Evolutionary conservation across 2,113 vertebrate genomes (phyloP).

Genomic region (Clarias magur): DNA sequence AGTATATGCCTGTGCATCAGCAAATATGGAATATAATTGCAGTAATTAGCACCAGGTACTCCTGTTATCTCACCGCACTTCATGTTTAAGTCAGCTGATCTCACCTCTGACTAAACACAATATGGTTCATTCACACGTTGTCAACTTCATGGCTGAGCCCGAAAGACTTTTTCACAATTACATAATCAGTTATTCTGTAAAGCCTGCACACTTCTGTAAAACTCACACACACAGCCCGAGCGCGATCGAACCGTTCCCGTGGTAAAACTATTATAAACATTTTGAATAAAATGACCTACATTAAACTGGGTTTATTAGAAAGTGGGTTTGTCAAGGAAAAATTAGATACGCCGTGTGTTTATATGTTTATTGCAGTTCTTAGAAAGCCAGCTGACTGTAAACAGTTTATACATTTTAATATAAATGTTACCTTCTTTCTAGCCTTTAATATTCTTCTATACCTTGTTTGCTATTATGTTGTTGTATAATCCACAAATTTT

Average conservation of each 20-base stretch:
- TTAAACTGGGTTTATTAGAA: not conserved
- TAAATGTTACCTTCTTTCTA: too few relatives aligned
- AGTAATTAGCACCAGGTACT: not conserved
- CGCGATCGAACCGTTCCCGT: not conserved
- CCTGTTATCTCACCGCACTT: not conserved
- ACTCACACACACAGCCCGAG: not conserved
- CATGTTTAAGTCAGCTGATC: not conserved
- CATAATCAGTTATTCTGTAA: slow-evolving; percentile 5
- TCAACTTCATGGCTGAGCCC: not conserved
- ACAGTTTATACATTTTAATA: too few relatives aligned
- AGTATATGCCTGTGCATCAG: not conserved
- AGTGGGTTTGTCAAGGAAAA: not conserved
- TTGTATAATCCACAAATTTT: too few relatives aligned
- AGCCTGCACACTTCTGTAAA: not conserved
- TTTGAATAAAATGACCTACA: not conserved
- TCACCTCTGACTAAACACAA: not conserved
- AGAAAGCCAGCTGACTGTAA: too few relatives aligned
- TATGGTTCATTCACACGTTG: not conserved
- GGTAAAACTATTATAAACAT: not conserved
- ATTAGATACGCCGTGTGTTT: not conserved
- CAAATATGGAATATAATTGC: not conserved
- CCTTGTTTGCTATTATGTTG: too few relatives aligned
- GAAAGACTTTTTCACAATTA: not conserved
- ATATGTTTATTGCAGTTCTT: too few relatives aligned
- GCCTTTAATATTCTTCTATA: too few relatives aligned